phyloP scores from a whole-genome alignment of 2,888 invertebrate genomes.

The Resseliella maxima region DNA sequence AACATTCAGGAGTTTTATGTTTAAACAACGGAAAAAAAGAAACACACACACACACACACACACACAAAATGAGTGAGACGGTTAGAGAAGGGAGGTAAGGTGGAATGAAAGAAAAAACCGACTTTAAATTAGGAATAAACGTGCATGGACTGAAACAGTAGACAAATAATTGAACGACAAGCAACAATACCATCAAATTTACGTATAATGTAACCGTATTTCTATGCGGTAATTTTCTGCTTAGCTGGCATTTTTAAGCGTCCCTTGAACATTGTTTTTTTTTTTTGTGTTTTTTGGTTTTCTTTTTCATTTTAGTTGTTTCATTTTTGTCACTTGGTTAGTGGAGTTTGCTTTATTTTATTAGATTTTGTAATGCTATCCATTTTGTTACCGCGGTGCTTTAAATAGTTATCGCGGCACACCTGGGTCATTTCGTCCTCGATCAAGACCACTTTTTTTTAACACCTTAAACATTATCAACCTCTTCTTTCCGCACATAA shows the following conservation, averaged over 20 bases:
- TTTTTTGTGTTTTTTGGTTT: neutral
- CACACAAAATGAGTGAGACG: no score
- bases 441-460: neutral
- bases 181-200: conserved; percentile 1
- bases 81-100: no score
- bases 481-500: neutral
- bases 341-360: neutral
- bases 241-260: neutral
- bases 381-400: neutral
- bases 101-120: no score
- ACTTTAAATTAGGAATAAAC: neutral
- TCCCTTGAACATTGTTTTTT: neutral
- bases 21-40: neutral
- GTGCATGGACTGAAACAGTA: neutral
- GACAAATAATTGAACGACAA: neutral
- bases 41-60: no score
- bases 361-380: neutral
- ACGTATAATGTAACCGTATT: neutral
- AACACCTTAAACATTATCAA: neutral
- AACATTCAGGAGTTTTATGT: neutral
- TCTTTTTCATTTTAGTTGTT: neutral
- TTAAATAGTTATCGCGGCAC: neutral
- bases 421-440: neutral
- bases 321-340: no score
- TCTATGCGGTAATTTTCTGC: conserved; percentile 14